Evolutionary conservation across 2,797 vertebrate species (phyloP), one percentile per base, ranked within the genome.

Genomic region (Serranus cabrilla): DNA sequence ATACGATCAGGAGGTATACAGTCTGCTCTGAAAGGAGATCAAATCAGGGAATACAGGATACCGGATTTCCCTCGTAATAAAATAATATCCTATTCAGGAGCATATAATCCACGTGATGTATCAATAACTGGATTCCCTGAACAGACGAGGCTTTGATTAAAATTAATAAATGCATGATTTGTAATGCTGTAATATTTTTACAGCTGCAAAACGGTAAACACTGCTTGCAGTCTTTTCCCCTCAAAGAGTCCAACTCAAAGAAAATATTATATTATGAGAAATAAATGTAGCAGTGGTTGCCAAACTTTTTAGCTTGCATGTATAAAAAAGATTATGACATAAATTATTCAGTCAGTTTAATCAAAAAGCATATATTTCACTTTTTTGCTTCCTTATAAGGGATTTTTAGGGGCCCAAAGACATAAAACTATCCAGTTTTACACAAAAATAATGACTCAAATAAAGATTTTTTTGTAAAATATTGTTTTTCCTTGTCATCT

Each of bases 1-100:
- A 55, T 81, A 66, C 2, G 56, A 60, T 82, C 54, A 50, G 27
- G 61, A 81, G 34, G 49, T 83, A 81, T 75, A 67, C 23, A 81
- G 31, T 63, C 78, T 46, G 51, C 25, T 58, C 23, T 54, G 21
- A 47, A 51, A 56, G 34, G 16, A 80, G 14, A 77, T 69, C 12
- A 50, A 45, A 72, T 58, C 34, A 45, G 59, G 46, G 21, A 58
- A 43, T 60, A 27, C 80, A 54, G 63, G 47, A 65, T 31, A 31
- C 17, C 17, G 12, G 23, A 74, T 65, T 71, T 50, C 8, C 2
- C 9, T 34, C 3, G 16, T 16, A 43, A 42, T 46, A 2, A 66
- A 76, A 34, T 46, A 40, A 25, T 20, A 43, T 40, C 6, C 2
- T n/a, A 25, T 68, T 66, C 25, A 42, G 16, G 57, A 45, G 13